Conservation (phyloP, 2,113 vertebrate genomes). For the Calidris pugnax region DNA sequence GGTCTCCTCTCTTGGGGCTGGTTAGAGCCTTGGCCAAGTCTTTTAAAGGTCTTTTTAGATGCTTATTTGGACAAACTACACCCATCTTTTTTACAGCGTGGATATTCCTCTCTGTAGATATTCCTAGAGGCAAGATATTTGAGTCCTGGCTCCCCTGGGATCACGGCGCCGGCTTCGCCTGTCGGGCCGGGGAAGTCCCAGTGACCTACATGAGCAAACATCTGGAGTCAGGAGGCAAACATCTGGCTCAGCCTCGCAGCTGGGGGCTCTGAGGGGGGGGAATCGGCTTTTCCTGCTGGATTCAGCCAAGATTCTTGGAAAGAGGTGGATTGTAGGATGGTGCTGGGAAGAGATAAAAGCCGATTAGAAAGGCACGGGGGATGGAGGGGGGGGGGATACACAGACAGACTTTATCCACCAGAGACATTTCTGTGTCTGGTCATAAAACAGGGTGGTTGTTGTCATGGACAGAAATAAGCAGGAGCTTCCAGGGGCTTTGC, state of each 20-base stretch:
- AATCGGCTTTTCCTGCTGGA: background rate
- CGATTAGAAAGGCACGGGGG: background rate
- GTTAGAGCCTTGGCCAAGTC: background rate
- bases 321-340: background rate
- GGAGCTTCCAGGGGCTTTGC: background rate
- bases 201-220: constrained; percentile 32
- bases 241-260: background rate
- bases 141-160: background rate
- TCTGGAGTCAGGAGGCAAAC: background rate
- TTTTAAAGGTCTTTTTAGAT: background rate
- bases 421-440: background rate
- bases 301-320: background rate
- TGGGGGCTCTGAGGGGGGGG: background rate
- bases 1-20: accelerated
- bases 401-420: background rate
- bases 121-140: background rate
- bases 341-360: background rate
- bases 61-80: background rate
- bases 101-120: background rate
- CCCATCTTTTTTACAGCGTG: background rate
- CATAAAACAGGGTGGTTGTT: background rate
- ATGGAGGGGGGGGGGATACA: background rate
- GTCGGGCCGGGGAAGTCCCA: background rate
- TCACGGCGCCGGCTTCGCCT: background rate
- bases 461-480: background rate